A percentile compares a stretch with the other conserved stretches of the same genome.
phyloP scores from a whole-genome alignment of 2,797 vertebrate species.

The Synanceia verrucosa region DNA sequence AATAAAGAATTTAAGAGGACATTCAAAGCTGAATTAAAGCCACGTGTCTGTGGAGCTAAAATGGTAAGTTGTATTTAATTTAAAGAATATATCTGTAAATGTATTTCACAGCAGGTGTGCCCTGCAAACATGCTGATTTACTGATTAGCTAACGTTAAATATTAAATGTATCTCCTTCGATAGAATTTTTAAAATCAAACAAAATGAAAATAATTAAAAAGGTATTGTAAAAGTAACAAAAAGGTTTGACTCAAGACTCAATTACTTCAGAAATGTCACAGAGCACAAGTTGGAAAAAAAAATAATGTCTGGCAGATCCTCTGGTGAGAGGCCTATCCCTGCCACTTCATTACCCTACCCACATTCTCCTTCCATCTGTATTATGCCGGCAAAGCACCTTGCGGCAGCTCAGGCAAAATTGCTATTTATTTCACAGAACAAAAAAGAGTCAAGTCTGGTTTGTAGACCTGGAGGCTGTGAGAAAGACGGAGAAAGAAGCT shows the following conservation, averaged over 20 bases:
- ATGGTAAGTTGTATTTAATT: constrained; percentile 26
- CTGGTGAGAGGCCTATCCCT: constrained; percentile 14
- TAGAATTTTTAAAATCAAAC: constrained; percentile 2
- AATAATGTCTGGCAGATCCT: constrained; percentile 10
- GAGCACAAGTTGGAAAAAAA: constrained; percentile 11
- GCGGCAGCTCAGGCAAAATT: constrained; percentile 53
- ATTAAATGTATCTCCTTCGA: background rate
- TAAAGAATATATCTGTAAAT: background rate
- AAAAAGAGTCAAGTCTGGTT: constrained; percentile 51
- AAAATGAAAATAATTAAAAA: constrained; percentile 2
- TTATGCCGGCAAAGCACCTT: constrained; percentile 63
- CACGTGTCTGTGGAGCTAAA: constrained; percentile 28
- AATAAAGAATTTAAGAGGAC: constrained; percentile 67
- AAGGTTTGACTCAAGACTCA: constrained; percentile 2
- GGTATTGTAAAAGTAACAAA: background rate
- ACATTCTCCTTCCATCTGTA: constrained; percentile 59
- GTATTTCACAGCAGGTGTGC: background rate
- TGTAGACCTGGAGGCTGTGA: constrained; percentile 55
- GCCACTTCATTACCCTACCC: constrained; percentile 62
- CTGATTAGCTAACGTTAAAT: constrained; percentile 7
- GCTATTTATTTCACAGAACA: constrained; percentile 62
- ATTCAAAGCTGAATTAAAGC: constrained; percentile 62
- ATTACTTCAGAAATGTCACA: constrained; percentile 11
- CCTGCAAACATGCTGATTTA: constrained; percentile 21
- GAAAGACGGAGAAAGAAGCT: constrained; percentile 40